These are phyloP conservation scores for Neolamprologus ventralis DNA, from an alignment of 2,113 vertebrate species.

Conservation along the genomic window DNA sequence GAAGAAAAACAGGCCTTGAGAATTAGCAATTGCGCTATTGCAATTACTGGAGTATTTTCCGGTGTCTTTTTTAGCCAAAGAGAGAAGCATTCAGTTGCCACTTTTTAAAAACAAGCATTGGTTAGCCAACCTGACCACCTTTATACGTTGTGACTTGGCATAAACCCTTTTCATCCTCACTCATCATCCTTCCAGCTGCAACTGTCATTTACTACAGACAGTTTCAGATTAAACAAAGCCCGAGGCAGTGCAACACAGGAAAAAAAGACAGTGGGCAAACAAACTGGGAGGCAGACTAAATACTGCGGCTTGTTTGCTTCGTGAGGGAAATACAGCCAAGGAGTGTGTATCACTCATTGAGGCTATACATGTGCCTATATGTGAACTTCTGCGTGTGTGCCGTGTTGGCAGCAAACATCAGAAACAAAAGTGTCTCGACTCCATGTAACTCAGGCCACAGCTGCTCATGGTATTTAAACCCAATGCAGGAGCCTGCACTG, in stretches of 20 bases:
- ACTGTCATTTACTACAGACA: constrained; percentile 44
- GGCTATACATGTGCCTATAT: background rate
- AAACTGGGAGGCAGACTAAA: constrained; percentile 62
- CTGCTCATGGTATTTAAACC: constrained; percentile 52
- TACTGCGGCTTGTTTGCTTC: constrained; percentile 54
- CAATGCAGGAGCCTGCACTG: constrained; percentile 33
- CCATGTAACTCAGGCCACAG: constrained; percentile 32
- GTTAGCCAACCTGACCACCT: background rate
- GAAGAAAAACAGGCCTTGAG: background rate
- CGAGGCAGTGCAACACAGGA: constrained; percentile 46
- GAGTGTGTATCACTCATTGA: background rate
- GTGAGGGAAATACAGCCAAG: constrained; percentile 29
- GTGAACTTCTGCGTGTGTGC: background rate
- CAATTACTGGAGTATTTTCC: background rate
- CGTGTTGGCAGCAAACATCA: constrained; percentile 53
- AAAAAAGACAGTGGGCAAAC: constrained; percentile 60
- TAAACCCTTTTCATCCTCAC: constrained; percentile 18
- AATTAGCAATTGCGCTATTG: background rate
- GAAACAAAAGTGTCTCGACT: constrained; percentile 61
- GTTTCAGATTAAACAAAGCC: constrained; percentile 57
- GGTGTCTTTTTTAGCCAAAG: background rate
- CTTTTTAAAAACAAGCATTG: background rate
- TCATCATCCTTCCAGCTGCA: constrained; percentile 53
- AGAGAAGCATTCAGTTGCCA: background rate
- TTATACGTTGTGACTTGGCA: constrained; percentile 8